Conservation (phyloP, 2,113 vertebrate species). For the Daphoenositta chrysoptera region DNA sequence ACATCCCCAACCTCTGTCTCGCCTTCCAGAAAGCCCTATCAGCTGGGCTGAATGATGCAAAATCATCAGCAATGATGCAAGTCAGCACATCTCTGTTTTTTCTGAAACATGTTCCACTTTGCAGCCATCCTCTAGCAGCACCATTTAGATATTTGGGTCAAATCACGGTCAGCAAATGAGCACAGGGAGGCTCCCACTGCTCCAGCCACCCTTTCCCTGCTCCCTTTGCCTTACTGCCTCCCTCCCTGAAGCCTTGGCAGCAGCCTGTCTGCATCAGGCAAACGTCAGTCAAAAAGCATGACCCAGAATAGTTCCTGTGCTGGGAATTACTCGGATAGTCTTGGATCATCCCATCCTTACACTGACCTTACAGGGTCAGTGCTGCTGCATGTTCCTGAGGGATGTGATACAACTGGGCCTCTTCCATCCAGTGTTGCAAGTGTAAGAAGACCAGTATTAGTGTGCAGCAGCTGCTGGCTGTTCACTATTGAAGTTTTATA, state of each 20-base stretch:
- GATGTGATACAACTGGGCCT: neutral
- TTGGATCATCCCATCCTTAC: neutral
- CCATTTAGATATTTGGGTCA: neutral
- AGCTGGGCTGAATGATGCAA: neutral
- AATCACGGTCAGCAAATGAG: neutral
- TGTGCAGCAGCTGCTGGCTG: neutral
- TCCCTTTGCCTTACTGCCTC: neutral
- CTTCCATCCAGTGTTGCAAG: neutral
- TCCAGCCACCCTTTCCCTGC: neutral
- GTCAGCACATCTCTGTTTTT: neutral
- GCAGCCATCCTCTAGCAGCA: neutral
- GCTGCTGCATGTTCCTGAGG: neutral
- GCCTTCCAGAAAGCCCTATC: neutral
- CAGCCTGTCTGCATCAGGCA: accelerated
- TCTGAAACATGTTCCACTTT: neutral
- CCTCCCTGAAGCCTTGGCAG: neutral
- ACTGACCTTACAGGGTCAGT: neutral
- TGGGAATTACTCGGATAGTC: neutral
- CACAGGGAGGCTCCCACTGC: accelerated
- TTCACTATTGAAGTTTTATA: neutral
- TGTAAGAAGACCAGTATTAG: neutral
- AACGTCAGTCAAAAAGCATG: neutral
- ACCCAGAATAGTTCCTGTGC: neutral
- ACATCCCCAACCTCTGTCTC: neutral
- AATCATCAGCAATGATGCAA: neutral